Evolutionary conservation across 1,140 invertebrate species (phyloP), one percentile per base, ranked within the genome.

Genomic region (Littorina saxatilis): DNA sequence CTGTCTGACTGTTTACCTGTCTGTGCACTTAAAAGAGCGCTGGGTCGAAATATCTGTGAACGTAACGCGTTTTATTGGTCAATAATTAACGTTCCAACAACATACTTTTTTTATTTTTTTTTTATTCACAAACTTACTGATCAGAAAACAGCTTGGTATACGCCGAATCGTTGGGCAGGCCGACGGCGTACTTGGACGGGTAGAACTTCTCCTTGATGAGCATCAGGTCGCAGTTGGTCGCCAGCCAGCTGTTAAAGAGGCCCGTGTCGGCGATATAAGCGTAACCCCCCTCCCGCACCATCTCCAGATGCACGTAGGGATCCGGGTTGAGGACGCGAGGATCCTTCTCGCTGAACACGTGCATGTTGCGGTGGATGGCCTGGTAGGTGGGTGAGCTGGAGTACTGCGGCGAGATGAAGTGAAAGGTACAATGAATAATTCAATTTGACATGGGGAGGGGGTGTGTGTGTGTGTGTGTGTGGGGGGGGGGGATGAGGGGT

Each of bases 191-290:
- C 20, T 84, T 76, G 17, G 83, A 43, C 3, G 83, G 84, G 20
- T 85, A 83, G 43, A 86, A 87, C 20, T 84, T 79, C 66, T 88
- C 87, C 27, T 85, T 86, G n/a, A 83, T 82, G n/a, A 84, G 68
- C 27, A 83, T 58, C 29, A 87, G 52, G 72, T 84, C 83, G 82
- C 88, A 89, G 17, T 86, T 32, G 13, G 82, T 78, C 0, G 83
- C 70, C 73, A 84, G 47, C 73, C 73, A 75, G 73, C 23, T 75
- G 43, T 37, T 23, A 35, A 78, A 78, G n/a, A 78, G 55, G 23
- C 76, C 76, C 55, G 47, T 78, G 76, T 78, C 76, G 37, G 76
- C 76, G 32, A 78, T 78, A 32, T 78, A 78, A 17, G 76, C 76
- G 55, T 78, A 78, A 27, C 50, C 50, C 7, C 76, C 76, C 55